Base-by-base conservation (phyloP, 23 tunicate genomes). In the Trididemnum nubilum region DNA sequence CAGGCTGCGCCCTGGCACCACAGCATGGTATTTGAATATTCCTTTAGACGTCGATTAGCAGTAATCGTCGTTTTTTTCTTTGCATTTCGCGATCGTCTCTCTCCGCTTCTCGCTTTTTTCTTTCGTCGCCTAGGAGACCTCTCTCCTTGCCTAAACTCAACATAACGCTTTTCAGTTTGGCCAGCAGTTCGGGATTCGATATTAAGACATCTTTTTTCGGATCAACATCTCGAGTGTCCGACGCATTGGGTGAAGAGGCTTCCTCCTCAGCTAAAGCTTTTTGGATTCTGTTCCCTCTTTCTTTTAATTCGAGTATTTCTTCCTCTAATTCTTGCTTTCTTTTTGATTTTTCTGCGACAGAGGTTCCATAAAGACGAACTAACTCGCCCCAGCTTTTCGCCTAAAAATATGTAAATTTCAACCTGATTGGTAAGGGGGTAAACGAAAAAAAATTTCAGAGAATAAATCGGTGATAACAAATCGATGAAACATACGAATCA, bases 141-240 rank as follows among this genome's bases (percentile, higher is more conserved):
- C 24, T 51, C 51, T 64, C 77, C 50, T 84, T 50, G 15, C 77
- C 77, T 34, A 90, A 64, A n/a, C 76, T 60, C 61, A 80, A 21
- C 96, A 90, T 90, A 90, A 90, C 85, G 1, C 87, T 79, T 35
- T 65, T 61, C 36, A 90, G 61, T 69, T 90, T 90, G 33, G 76
- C 85, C 27, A 90, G 83, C 34, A 90, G 80, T 61, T 90, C 96
- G 0, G 96, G 96, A 39, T 90, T 90, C 37, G 96, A 85, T n/a
- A 57, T 84, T 12, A 64, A 5, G 7, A 33, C 33, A 54, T 80
- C 73, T 64, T 24, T 33, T 21, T 64, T 64, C 2, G 12, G 60
- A 31, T 67, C 67, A 61, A 4, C 4, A n/a, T 22, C 26, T n/a
- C 67, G 67, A 21, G 67, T 26, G 36, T 29, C 19, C 60, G 58